Conservation (phyloP, 64 coral and sea anemone genomes). For the Cladopsammia gracilis region DNA sequence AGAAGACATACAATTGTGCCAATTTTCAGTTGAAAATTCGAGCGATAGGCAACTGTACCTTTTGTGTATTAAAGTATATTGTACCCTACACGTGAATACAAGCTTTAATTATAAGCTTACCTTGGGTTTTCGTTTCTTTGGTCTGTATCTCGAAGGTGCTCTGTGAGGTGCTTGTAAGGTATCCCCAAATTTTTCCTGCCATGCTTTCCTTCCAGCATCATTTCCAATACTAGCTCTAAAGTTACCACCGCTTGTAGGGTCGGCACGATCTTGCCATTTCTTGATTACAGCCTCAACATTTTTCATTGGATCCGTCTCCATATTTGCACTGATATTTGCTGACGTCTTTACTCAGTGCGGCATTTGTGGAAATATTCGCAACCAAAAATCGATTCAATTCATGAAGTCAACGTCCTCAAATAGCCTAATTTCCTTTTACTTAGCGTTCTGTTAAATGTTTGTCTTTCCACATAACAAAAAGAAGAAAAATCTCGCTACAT, state of each 20-base stretch:
- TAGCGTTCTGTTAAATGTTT: no score
- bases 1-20: no score
- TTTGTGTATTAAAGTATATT: no score
- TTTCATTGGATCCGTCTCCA: constrained; percentile 54
- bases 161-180: constrained; percentile 31
- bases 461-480: no score
- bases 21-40: no score
- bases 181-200: constrained; percentile 33
- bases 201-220: constrained; percentile 21
- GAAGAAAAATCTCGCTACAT: neutral
- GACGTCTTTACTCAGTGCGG: no score
- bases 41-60: no score
- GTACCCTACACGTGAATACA: neutral
- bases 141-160: constrained; percentile 10
- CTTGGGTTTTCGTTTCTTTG: constrained; percentile 32
- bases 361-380: neutral
- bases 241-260: neutral
- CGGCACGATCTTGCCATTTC: constrained; percentile 59
- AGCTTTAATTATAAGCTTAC: neutral
- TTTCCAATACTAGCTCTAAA: neutral
- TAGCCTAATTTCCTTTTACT: no score
- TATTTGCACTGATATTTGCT: no score
- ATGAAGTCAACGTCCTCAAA: neutral
- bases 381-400: neutral
- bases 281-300: constrained; percentile 27